Percentiles rank a stretch among this genome's conserved stretches.
Evolutionary conservation across 2,797 vertebrate species (phyloP).

Genomic region (Catamblyrhynchus diadema): DNA sequence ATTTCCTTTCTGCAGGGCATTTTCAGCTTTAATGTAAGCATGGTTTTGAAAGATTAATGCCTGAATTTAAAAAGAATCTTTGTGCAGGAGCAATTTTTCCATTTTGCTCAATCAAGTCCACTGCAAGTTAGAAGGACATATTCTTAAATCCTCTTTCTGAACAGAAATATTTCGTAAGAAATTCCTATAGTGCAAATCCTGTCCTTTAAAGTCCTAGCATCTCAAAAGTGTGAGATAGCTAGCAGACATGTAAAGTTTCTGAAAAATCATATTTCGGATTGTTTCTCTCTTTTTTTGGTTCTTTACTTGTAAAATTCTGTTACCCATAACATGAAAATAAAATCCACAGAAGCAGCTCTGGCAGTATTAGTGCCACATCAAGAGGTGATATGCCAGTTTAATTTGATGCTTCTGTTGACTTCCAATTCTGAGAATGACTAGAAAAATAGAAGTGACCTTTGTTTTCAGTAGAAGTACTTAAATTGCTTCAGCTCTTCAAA

Average conservation of each 20-base stretch:
- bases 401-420: constrained; percentile 1
- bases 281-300: background rate
- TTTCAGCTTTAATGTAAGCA: background rate
- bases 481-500: background rate
- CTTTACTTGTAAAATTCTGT: background rate
- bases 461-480: constrained; percentile 15
- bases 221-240: background rate
- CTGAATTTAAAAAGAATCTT: background rate
- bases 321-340: background rate
- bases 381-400: background rate
- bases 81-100: background rate
- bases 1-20: background rate
- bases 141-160: background rate
- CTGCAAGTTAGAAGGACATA: background rate
- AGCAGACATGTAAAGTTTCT: background rate
- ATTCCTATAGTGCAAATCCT: background rate
- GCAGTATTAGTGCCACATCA: background rate
- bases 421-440: background rate
- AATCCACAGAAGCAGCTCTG: background rate
- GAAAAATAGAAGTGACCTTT: constrained; percentile 22
- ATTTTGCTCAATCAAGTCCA: background rate
- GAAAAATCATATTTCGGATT: background rate
- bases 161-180: background rate
- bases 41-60: background rate
- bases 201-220: background rate